Evolutionary conservation across 1,140 invertebrate genomes (phyloP).

Genomic region (Limonius californicus): DNA sequence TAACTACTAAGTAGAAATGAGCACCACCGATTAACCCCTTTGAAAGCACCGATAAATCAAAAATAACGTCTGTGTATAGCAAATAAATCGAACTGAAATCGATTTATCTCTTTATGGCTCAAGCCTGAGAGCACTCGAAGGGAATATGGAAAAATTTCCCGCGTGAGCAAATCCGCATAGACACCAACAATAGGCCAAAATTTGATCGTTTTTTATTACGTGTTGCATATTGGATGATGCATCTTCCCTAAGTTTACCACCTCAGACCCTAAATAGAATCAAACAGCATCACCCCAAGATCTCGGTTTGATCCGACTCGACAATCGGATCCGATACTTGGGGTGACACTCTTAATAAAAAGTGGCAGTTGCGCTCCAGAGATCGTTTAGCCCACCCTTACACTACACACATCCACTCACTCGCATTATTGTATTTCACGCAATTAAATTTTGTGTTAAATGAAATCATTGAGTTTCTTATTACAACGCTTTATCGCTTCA

Average conservation of each 20-base stretch:
- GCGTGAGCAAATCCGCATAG: slow-evolving; percentile 13
- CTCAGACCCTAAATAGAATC: slow-evolving; percentile 39
- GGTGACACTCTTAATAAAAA: slow-evolving; percentile 42
- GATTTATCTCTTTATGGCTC: not conserved
- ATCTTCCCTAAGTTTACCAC: slow-evolving; percentile 37
- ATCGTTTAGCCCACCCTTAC: slow-evolving; percentile 35
- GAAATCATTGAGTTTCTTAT: slow-evolving; percentile 34
- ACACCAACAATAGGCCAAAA: slow-evolving; percentile 22
- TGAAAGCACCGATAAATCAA: not conserved
- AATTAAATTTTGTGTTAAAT: slow-evolving; percentile 42
- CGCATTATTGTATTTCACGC: slow-evolving; percentile 39
- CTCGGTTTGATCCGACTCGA: slow-evolving; percentile 24
- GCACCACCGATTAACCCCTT: not conserved
- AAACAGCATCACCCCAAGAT: slow-evolving; percentile 38
- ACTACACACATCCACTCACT: slow-evolving; percentile 27
- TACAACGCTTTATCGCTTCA: slow-evolving; percentile 29
- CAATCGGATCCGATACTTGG: slow-evolving; percentile 37
- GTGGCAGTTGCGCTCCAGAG: slow-evolving; percentile 36
- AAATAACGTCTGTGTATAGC: not conserved
- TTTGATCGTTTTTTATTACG: slow-evolving; percentile 35
- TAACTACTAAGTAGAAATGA: no score
- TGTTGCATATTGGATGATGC: slow-evolving; percentile 28
- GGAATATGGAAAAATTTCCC: slow-evolving; percentile 16
- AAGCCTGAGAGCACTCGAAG: not conserved
- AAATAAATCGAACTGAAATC: no score